These are phyloP conservation scores for Conus betulinus DNA, from an alignment of 1,140 invertebrate species.

Conservation along the genomic window DNA sequence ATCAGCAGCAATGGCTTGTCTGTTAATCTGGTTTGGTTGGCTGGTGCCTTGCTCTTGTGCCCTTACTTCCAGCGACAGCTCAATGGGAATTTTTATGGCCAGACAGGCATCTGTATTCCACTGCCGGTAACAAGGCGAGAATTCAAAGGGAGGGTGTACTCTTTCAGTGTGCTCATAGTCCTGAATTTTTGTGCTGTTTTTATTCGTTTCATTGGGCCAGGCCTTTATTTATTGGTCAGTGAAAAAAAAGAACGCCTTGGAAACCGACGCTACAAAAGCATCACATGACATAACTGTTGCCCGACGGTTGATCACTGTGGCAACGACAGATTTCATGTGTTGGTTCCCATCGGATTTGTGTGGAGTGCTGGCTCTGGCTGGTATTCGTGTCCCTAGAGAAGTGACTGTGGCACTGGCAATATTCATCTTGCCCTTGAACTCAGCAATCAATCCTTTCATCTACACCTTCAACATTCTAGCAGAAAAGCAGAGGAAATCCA, in stretches of 20 bases:
- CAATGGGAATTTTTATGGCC: conserved; percentile 49
- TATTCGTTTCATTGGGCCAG: conserved; percentile 46
- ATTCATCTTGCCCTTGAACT: too few species aligned
- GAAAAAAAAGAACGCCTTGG: conserved; percentile 8
- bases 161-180: conserved; percentile 47
- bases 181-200: conserved; percentile 48
- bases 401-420: too few species aligned
- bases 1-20: conserved; percentile 17
- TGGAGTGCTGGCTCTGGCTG: neutral
- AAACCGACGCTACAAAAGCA: neutral
- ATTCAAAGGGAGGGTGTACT: conserved; percentile 45
- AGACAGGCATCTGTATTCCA: conserved; percentile 37
- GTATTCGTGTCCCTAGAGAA: conserved; percentile 20
- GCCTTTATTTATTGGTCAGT: conserved; percentile 44
- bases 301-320: conserved; percentile 23
- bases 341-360: conserved; percentile 36
- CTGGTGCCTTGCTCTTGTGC: conserved; percentile 4
- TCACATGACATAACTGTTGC: conserved; percentile 33
- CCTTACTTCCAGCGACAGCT: conserved; percentile 15
- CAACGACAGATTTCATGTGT: conserved; percentile 39
- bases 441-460: too few species aligned
- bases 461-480: too few species aligned
- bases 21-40: conserved; percentile 22
- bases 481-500: too few species aligned
- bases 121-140: conserved; percentile 42